phyloP scores from a whole-genome alignment of 2,113 vertebrate species.

The Aptenodytes forsteri region DNA sequence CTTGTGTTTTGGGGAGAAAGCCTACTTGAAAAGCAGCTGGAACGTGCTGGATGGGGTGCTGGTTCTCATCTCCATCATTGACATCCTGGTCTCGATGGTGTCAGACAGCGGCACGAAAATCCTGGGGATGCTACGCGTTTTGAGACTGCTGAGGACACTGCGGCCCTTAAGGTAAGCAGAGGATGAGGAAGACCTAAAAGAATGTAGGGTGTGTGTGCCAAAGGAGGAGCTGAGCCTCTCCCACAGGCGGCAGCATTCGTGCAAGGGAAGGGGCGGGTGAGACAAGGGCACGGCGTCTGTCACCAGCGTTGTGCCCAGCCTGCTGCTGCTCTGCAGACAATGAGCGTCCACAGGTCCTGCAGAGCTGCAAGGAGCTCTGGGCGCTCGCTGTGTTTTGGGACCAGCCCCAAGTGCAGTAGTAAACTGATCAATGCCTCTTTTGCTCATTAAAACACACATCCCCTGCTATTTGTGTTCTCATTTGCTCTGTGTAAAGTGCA shows the following conservation, averaged over 20 bases:
- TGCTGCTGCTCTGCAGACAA: background rate
- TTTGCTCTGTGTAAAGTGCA: conserved; percentile 49
- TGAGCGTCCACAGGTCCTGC: background rate
- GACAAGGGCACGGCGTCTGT: rapidly evolving
- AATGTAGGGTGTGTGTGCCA: background rate
- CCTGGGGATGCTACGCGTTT: conserved; percentile 93
- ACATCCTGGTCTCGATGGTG: conserved; percentile 94
- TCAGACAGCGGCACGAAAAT: conserved; percentile 95
- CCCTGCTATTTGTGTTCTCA: conserved; percentile 55
- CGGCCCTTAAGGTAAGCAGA: conserved; percentile 86
- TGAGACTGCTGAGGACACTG: conserved; percentile 91
- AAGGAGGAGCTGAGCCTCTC: background rate
- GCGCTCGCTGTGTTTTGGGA: background rate
- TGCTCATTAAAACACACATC: conserved; percentile 47
- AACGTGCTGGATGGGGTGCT: conserved; percentile 95
- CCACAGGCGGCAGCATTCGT: background rate
- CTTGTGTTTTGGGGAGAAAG: conserved; percentile 90
- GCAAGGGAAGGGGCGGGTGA: background rate
- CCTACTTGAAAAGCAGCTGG: conserved; percentile 97
- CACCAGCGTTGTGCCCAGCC: background rate
- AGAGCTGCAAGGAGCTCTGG: rapidly evolving
- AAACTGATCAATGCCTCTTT: conserved; percentile 44
- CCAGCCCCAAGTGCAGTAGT: background rate
- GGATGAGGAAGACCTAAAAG: background rate
- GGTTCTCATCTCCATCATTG: conserved; percentile 94